phyloP scores from a whole-genome alignment of 1,140 invertebrate genomes.

The Danaus plexippus region DNA sequence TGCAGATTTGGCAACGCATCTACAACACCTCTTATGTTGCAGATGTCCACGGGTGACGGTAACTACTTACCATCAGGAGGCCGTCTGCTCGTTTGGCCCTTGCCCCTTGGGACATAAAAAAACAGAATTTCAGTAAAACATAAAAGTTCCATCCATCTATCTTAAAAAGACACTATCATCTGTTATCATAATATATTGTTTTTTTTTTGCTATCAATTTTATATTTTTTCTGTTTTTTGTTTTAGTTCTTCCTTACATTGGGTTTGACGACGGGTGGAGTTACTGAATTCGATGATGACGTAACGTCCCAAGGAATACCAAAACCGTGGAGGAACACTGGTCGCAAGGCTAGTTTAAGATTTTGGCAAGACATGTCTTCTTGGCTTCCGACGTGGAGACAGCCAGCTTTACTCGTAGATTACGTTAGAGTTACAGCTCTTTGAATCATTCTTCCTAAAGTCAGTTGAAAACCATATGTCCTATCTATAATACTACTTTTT shows the following conservation, averaged over 20 bases:
- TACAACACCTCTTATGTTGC: too few species aligned
- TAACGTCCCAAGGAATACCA: conserved; percentile 12
- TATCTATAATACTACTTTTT: too few species aligned
- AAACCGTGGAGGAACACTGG: conserved; percentile 28
- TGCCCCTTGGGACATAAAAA: too few species aligned
- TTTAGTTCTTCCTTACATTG: conserved; percentile 26
- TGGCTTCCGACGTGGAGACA: conserved; percentile 24
- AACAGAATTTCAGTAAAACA: too few species aligned
- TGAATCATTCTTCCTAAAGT: conserved; percentile 8
- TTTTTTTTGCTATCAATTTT: too few species aligned
- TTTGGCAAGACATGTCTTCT: conserved; percentile 21
- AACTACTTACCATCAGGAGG: too few species aligned
- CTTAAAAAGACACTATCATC: too few species aligned
- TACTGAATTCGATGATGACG: conserved; percentile 25
- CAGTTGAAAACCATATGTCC: too few species aligned
- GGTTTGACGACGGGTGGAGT: conserved; percentile 27
- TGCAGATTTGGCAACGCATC: not conserved
- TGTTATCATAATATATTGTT: too few species aligned
- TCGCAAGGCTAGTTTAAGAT: conserved; percentile 19
- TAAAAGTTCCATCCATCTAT: too few species aligned
- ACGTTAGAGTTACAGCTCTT: conserved; percentile 26
- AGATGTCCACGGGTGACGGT: too few species aligned
- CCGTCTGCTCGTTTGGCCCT: too few species aligned
- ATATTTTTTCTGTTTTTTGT: not conserved
- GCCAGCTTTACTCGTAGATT: conserved; percentile 21